These are phyloP conservation scores for Anastatus disparis DNA, from an alignment of 1,140 invertebrate species.

Conservation along the genomic window DNA sequence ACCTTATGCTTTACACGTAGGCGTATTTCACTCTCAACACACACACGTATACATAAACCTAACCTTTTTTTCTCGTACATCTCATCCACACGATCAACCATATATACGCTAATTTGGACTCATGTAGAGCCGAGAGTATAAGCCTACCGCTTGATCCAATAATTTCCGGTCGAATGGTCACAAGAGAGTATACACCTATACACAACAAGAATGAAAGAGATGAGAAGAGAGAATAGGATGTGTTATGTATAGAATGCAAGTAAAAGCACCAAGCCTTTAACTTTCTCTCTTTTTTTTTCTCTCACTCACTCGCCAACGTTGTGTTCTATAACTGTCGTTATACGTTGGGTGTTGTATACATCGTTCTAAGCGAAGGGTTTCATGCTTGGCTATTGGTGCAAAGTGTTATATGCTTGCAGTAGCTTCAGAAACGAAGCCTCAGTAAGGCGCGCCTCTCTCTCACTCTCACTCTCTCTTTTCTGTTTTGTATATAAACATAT, in stretches of 20 bases:
- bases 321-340: too few species aligned
- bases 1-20: too few species aligned
- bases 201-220: neutral
- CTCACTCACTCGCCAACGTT: too few species aligned
- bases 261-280: neutral
- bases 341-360: too few species aligned
- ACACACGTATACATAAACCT: too few species aligned
- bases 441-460: constrained; percentile 43
- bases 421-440: constrained; percentile 51
- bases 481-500: too few species aligned
- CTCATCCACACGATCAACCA: neutral
- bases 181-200: constrained; percentile 40
- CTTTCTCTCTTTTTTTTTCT: too few species aligned
- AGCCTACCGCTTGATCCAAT: constrained; percentile 49
- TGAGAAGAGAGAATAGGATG: neutral
- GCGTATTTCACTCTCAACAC: too few species aligned
- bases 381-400: constrained; percentile 30
- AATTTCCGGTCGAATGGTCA: constrained; percentile 50
- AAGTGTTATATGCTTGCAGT: too few species aligned
- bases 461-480: too few species aligned
- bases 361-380: neutral
- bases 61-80: neutral
- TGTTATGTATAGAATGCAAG: too few species aligned
- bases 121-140: too few species aligned
- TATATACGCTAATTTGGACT: constrained; percentile 13